Conservation (phyloP, 2,888 invertebrate genomes). For the Neocrepidodera transversa region DNA sequence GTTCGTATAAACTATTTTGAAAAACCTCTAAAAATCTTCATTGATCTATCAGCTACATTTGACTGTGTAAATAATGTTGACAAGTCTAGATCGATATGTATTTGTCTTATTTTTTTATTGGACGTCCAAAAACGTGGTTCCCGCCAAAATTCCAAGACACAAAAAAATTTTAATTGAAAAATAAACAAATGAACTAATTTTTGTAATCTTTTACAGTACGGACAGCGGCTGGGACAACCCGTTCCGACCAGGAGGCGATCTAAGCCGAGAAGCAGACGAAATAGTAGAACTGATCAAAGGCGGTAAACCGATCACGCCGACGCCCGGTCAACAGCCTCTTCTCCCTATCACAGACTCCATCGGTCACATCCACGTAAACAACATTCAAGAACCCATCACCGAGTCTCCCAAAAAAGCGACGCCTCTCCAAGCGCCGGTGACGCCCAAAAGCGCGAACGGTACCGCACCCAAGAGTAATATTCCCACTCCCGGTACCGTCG, state of each 20-base stretch:
- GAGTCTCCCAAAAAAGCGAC: constrained; percentile 49
- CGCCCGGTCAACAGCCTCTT: constrained; percentile 65
- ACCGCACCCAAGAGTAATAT: constrained; percentile 51
- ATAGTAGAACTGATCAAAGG: constrained; percentile 94
- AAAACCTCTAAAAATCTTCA: too few species aligned
- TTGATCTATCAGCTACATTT: too few species aligned
- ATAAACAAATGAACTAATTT: too few species aligned
- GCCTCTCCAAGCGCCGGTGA: constrained; percentile 57
- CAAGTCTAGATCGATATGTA: too few species aligned
- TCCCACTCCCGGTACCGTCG: constrained; percentile 66
- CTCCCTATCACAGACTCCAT: constrained; percentile 65
- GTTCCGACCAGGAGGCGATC: constrained; percentile 94
- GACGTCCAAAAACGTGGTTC: too few species aligned
- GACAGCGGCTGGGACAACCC: constrained; percentile 98
- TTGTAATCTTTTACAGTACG: constrained; percentile 69
- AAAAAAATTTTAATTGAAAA: too few species aligned
- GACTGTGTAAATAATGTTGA: too few species aligned
- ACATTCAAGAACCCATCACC: constrained; percentile 46
- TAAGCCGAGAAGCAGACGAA: constrained; percentile 94
- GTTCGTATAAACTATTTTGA: too few species aligned
- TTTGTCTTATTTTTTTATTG: too few species aligned
- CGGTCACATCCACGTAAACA: constrained; percentile 44
- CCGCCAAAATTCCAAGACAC: too few species aligned
- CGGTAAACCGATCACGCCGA: constrained; percentile 84
- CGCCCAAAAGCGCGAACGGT: constrained; percentile 53